A percentile compares a stretch with the other conserved stretches of the same genome.
These are phyloP conservation scores for Pantelozetes paolii DNA, from an alignment of 2,888 invertebrate species.

Conservation along the genomic window DNA sequence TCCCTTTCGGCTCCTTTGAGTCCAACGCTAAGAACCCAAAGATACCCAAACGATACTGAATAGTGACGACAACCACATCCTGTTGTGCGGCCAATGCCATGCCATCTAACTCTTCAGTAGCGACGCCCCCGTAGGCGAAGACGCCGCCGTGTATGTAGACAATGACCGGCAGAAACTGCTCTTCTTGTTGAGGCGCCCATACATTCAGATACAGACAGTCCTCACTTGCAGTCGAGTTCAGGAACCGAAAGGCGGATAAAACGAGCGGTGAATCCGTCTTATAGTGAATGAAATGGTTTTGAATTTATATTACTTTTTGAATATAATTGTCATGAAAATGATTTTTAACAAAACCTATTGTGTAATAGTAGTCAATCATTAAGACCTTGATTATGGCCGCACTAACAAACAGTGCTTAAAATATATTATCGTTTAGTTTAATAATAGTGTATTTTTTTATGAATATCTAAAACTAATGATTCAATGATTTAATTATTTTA, in stretches of 20 bases:
- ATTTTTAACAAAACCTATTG: too few relatives aligned
- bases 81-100: slow-evolving; percentile 84
- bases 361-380: too few relatives aligned
- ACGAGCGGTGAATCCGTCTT: slow-evolving; percentile 32
- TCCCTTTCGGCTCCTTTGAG: slow-evolving; percentile 10
- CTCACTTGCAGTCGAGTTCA: slow-evolving; percentile 26
- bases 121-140: slow-evolving; percentile 82
- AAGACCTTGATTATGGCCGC: too few relatives aligned
- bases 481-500: too few relatives aligned
- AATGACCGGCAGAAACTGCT: slow-evolving; percentile 66
- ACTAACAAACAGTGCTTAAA: too few relatives aligned
- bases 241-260: slow-evolving; percentile 29
- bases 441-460: too few relatives aligned
- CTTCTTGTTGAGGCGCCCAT: slow-evolving; percentile 14
- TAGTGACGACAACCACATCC: slow-evolving; percentile 81
- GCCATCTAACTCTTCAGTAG: slow-evolving; percentile 68
- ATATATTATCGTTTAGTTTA: too few relatives aligned
- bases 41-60: slow-evolving; percentile 88
- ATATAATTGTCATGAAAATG: too few relatives aligned
- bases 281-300: slow-evolving; percentile 43
- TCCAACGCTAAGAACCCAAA: slow-evolving; percentile 58
- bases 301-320: not conserved
- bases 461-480: too few relatives aligned
- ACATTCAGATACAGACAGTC: slow-evolving; percentile 29
- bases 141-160: slow-evolving; percentile 93